Percentiles rank a stretch among this genome's conserved stretches.
These are phyloP conservation scores for Napeogenes inachia DNA, from an alignment of 2,888 invertebrate species.

Conservation along the genomic window DNA sequence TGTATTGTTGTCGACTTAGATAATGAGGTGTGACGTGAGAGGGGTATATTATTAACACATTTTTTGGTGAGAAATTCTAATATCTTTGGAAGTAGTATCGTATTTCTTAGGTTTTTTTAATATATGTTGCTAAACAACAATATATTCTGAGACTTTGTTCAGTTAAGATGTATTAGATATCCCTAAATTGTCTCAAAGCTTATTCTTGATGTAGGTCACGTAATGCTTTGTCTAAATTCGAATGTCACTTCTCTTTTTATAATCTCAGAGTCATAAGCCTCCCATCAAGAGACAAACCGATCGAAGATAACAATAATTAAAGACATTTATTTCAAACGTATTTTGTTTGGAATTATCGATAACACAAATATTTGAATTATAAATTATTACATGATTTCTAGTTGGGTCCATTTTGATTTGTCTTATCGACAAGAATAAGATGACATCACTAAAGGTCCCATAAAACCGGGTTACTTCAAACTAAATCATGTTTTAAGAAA, in stretches of 20 bases:
- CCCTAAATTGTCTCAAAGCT: neutral
- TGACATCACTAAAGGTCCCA: constrained; percentile 43
- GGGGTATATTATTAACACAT: constrained; percentile 29
- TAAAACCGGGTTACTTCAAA: constrained; percentile 32
- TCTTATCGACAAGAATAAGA: constrained; percentile 56
- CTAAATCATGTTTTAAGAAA: constrained; percentile 41
- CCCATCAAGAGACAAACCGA: constrained; percentile 12
- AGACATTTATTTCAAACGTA: constrained; percentile 42
- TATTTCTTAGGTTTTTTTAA: constrained; percentile 7
- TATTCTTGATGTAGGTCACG: neutral
- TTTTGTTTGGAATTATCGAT: constrained; percentile 40
- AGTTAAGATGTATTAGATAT: neutral
- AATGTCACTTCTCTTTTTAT: constrained; percentile 1
- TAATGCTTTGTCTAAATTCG: neutral
- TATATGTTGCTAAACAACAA: no score
- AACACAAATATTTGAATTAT: constrained; percentile 42
- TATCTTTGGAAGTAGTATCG: constrained; percentile 12
- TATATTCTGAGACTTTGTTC: no score
- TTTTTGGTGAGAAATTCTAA: constrained; percentile 15
- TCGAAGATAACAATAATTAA: constrained; percentile 40
- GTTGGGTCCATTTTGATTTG: constrained; percentile 61
- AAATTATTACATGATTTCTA: constrained; percentile 39
- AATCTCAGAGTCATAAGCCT: constrained; percentile 2
- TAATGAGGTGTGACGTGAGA: constrained; percentile 29
- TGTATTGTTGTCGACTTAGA: constrained; percentile 49